phyloP scores from a whole-genome alignment of 2,888 invertebrate species.

The Polyommatus icarus region DNA sequence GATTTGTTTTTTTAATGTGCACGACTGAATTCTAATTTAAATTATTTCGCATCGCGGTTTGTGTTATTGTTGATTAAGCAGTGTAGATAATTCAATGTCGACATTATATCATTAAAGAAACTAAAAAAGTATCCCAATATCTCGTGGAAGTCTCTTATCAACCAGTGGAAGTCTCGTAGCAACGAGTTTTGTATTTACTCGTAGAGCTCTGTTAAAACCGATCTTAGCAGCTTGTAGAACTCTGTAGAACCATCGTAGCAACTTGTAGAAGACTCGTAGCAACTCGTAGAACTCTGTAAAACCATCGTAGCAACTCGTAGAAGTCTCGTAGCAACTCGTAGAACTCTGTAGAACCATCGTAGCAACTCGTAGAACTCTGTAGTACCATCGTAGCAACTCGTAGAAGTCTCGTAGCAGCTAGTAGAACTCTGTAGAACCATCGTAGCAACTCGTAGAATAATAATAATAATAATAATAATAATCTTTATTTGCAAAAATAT shows the following conservation, averaged over 20 bases:
- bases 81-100: background rate
- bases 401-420: background rate
- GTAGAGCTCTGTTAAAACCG: background rate
- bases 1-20: background rate
- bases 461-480: too few relatives aligned
- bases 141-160: background rate
- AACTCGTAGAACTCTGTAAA: too few relatives aligned
- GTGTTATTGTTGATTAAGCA: background rate
- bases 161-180: background rate
- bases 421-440: background rate
- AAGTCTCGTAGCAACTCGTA: background rate
- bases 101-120: too few relatives aligned
- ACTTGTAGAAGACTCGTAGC: background rate
- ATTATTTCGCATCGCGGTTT: background rate
- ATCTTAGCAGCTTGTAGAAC: background rate
- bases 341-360: background rate
- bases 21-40: slow-evolving; percentile 6
- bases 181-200: background rate
- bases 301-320: background rate
- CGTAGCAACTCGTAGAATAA: too few relatives aligned
- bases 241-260: background rate
- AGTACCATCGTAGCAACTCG: background rate
- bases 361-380: background rate
- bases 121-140: background rate
- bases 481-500: too few relatives aligned